Conservation (phyloP, 1,140 invertebrate genomes). For the Drosophila subobscura region DNA sequence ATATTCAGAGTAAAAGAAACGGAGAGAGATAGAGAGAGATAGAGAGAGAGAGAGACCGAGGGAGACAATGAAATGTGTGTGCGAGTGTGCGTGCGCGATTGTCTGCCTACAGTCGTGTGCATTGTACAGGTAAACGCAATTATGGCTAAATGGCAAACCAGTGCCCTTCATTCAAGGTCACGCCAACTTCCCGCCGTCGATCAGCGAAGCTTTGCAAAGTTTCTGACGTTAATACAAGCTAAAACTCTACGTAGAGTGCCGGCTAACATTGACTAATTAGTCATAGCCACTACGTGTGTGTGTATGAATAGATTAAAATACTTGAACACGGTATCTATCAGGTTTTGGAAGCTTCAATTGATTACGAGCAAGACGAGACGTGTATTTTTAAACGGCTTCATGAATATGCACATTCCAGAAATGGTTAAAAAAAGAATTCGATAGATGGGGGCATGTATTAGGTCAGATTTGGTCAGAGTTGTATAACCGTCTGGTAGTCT, state of each 20-base stretch:
- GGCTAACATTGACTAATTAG: conserved; percentile 64
- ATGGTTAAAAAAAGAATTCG: conserved; percentile 15
- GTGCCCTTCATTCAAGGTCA: conserved; percentile 75
- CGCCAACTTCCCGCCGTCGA: conserved; percentile 28
- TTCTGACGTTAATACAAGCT: conserved; percentile 62
- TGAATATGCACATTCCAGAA: conserved; percentile 41
- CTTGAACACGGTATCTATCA: conserved; percentile 14
- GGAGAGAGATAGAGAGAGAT: conserved; percentile 8
- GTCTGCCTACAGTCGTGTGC: too few species aligned
- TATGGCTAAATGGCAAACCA: conserved; percentile 70
- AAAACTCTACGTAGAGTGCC: conserved; percentile 39
- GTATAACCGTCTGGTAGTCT: neutral
- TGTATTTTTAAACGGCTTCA: conserved; percentile 41
- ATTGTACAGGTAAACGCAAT: conserved; percentile 47
- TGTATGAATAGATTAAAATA: conserved; percentile 41
- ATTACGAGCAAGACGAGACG: conserved; percentile 9
- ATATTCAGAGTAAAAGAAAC: conserved; percentile 1
- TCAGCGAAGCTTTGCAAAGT: conserved; percentile 66
- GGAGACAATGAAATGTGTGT: conserved; percentile 3
- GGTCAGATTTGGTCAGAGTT: neutral
- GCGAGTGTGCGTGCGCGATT: too few species aligned
- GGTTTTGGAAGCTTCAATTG: conserved; percentile 45
- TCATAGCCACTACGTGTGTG: conserved; percentile 28
- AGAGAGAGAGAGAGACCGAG: conserved; percentile 13
- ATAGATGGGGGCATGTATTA: conserved; percentile 1